Percentiles rank a stretch among this genome's conserved stretches.
Conservation (phyloP, 2,888 invertebrate species). For the Oscheius sp. region DNA sequence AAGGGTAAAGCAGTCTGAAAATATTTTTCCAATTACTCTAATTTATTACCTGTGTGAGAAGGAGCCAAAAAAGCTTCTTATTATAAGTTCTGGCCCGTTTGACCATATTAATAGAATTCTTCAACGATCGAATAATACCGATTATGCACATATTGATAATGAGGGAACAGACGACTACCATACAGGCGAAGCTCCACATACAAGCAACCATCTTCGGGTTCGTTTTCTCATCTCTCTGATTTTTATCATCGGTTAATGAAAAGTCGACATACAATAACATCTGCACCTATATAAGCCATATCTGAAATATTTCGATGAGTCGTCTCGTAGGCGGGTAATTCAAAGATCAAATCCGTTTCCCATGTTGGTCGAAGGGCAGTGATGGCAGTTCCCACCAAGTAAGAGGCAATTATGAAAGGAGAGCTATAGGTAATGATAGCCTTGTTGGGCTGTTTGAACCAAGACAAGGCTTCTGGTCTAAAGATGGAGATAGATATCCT, state of each 20-base stretch:
- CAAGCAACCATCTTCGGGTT: constrained; percentile 5
- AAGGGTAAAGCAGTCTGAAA: constrained; percentile 4
- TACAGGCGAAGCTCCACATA: constrained; percentile 11
- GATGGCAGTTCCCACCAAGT: neutral
- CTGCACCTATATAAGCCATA: constrained; percentile 14
- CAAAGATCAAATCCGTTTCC: constrained; percentile 5
- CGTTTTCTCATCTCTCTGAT: neutral
- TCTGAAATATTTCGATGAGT: neutral
- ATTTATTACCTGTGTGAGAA: constrained; percentile 4
- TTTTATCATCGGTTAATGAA: neutral
- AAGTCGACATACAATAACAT: constrained; percentile 1
- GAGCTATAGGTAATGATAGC: neutral
- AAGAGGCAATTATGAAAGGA: neutral
- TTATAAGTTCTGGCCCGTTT: neutral
- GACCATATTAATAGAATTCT: neutral
- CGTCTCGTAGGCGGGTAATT: neutral
- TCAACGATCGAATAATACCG: neutral
- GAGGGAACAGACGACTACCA: neutral
- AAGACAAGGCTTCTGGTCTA: neutral
- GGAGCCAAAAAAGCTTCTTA: constrained; percentile 12
- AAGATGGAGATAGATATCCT: neutral
- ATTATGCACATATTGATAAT: constrained; percentile 10
- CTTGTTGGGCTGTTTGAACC: neutral
- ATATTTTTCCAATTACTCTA: neutral
- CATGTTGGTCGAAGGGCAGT: constrained; percentile 1